Evolutionary conservation across 2,113 vertebrate species (phyloP), one percentile per base, ranked within the genome.

Genomic region (Recurvirostra avosetta): DNA sequence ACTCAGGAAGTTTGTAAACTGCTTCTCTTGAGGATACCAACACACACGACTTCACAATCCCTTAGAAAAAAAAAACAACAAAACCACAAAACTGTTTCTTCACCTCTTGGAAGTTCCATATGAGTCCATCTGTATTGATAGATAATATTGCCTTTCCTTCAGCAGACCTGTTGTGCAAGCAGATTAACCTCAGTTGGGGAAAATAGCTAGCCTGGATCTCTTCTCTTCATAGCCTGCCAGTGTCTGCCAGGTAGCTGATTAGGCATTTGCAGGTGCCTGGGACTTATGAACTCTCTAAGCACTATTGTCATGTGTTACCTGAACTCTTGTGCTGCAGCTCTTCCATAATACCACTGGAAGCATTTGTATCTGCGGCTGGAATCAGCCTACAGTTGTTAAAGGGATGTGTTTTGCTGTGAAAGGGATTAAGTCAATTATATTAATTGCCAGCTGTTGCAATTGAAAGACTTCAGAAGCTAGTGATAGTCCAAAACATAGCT

Each of bases 81-180:
- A 63, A 29, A 12, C 5, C 38, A 43, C 15, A 65, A 19, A 16
- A 12, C 13, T n/a, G 5, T 29, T 68, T 52, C 25, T 13, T 47
- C 8, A 20, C 6, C 19, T 52, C 20, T 26, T 41, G 9, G 12
- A 52, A 68, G 21, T 32, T 18, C 41, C 22, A 5, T 10, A 11
- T 5, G 9, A 32, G 17, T 43, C 59, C 45, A 47, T 11, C 43
- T 41, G 21, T 21, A 22, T 5, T 13, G 71, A 38, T 1, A 34
- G 11, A 38, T 26, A 36, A 45, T 6, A 15, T 22, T 53, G 12
- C 43, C 38, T 27, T n/a, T 59, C 13, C 27, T 59, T 41, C 36
- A 40, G 15, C 29, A 47, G 29, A 5, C 9, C 14, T 18, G 17
- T 6, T 8, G 6, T 5, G 3, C 1, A 27, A 43, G 19, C 10